Evolutionary conservation across 2,888 invertebrate species (phyloP), one percentile per base, ranked within the genome.

Genomic region (Andrena marginata): DNA sequence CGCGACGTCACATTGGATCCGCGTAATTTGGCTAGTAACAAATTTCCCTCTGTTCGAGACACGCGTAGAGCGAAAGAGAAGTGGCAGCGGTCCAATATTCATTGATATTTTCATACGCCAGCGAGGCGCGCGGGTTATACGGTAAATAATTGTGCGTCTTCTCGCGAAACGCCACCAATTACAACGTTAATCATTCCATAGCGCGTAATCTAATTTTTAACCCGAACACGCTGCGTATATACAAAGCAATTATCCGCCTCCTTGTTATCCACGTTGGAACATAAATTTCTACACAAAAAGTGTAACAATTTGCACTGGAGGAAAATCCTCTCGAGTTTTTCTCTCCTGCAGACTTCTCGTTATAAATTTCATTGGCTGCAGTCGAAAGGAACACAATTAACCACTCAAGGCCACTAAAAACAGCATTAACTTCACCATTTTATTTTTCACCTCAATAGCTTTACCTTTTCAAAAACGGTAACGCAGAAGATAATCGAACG

Each of bases 51-150:
- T 13, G 70, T 35, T 42, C 64, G 64, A 51, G 51, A 70, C 23
- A 48, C 76, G n/a, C 26, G 26, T 51, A 26, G n/a, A 60, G 10
- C 23, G 48, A 31, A 59, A 49, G 63, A 10, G 64, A 31, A 76
- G 26, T 78, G 79, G 79, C 79, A 80, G n/a, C 60, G 65, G 49
- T 80, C 79, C 79, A 80, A 80, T 80, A 78, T 65, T 65, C 79
- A 80, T 78, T 79, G 79, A 80, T 80, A 80, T 80, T 80, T 80
- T 80, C 79, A 80, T 80, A 80, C 35, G 51, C n/a, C 23, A 3
- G 56, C 31, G 64, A 10, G 29, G n/a, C 20, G 2, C 31, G 56
- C 63, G 31, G 6, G 59, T 4, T 62, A 1, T 10, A 56, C 20
- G 56, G 23, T 77, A 67, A 74, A 67, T 77, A 77, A 77, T 77